A percentile compares a stretch with the other conserved stretches of the same genome.
Conservation (phyloP, 2,113 vertebrate species). For the Polyodon spathula region DNA sequence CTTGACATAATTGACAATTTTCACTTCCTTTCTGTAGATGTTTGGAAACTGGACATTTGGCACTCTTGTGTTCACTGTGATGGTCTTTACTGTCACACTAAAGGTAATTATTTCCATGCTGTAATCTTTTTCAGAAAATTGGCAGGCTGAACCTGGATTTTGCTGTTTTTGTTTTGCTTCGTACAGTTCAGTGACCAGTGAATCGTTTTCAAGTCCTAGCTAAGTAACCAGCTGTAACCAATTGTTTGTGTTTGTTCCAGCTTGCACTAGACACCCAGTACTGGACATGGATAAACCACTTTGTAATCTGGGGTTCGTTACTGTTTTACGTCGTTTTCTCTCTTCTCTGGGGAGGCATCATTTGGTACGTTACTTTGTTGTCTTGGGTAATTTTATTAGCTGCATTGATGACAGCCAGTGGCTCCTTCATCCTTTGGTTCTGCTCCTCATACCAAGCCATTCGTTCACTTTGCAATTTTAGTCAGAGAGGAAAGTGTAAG, state of each 20-base stretch:
- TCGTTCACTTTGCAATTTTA: no score
- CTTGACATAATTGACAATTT: conserved; percentile 32
- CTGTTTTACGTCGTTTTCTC: conserved; percentile 92
- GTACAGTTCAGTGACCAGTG: no score
- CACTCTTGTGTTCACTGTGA: conserved; percentile 85
- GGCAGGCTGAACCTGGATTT: neutral
- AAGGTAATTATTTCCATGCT: conserved; percentile 62
- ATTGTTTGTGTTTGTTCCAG: conserved; percentile 43
- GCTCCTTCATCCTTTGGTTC: no score
- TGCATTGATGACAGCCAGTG: neutral
- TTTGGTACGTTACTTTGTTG: conserved; percentile 66
- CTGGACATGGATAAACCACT: conserved; percentile 98
- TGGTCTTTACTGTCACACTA: conserved; percentile 89
- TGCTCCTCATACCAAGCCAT: no score
- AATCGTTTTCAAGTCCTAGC: no score
- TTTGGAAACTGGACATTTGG: conserved; percentile 98
- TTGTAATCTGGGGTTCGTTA: conserved; percentile 94
- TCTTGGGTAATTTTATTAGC: neutral
- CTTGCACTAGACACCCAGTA: conserved; percentile 93
- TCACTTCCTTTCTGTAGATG: conserved; percentile 55
- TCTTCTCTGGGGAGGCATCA: conserved; percentile 90
- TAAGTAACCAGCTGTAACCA: no score
- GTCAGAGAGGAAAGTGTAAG: no score
- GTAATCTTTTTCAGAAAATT: neutral
- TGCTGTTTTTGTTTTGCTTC: neutral